Evolutionary conservation across 2,797 vertebrate genomes (phyloP).

Genomic region (Takifugu rubripes): DNA sequence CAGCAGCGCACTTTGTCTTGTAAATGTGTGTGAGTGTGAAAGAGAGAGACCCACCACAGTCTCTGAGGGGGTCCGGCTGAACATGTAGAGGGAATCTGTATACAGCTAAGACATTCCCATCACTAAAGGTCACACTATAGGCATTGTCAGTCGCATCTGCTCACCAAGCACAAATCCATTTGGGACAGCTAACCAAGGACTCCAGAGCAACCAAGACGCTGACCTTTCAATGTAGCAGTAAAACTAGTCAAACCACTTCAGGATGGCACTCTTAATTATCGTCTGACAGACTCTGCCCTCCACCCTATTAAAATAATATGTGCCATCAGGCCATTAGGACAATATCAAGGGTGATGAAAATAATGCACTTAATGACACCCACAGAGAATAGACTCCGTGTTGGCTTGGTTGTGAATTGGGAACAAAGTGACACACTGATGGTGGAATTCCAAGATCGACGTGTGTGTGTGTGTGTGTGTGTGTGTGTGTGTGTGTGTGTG

Average conservation of each 20-base stretch:
- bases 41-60: constrained; percentile 26
- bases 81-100: constrained; percentile 44
- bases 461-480: constrained; percentile 20
- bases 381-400: constrained; percentile 54
- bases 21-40: constrained; percentile 3
- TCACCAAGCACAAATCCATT: constrained; percentile 62
- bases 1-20: constrained; percentile 22
- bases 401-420: constrained; percentile 53
- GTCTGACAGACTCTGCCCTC: constrained; percentile 60
- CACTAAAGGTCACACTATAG: constrained; percentile 73
- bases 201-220: constrained; percentile 61
- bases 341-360: constrained; percentile 50
- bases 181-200: constrained; percentile 73
- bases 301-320: constrained; percentile 55
- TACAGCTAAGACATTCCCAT: constrained; percentile 62
- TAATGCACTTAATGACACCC: constrained; percentile 72
- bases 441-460: constrained; percentile 39
- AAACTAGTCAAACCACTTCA: constrained; percentile 63
- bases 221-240: constrained; percentile 68
- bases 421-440: constrained; percentile 51
- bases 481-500: constrained; percentile 7
- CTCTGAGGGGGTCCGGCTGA: constrained; percentile 48
- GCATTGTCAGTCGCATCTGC: constrained; percentile 71
- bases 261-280: constrained; percentile 73
- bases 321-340: constrained; percentile 53